Base-by-base conservation (phyloP, 2,888 invertebrate genomes). In the Eucriotettix oculatus region DNA sequence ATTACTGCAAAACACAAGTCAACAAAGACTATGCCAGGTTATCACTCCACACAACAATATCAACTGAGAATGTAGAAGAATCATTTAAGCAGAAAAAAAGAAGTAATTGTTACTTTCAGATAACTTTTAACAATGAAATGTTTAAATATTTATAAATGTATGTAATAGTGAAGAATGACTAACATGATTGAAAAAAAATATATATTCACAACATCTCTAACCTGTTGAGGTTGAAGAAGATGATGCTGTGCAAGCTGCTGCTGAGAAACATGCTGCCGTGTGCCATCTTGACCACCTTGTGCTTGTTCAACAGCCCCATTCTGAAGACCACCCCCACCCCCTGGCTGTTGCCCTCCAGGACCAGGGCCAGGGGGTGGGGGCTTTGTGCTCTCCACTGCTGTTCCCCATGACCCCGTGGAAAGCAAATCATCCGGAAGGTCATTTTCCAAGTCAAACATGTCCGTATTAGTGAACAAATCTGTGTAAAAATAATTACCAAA, bases 371-470 rank as follows among this genome's bases (percentile, higher is more conserved):
- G 89, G 40, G 87, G 88, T 41, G 89, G 86, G 65, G 88, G 87
- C 73, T 87, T 89, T 73, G 67, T 78, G 63, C 71, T 73, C 41
- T 66, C 66, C 42, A 74, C 71, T 60, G 79, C 73, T 62, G 63
- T 66, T 63, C 85, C 83, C 88, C 90, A 90, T 54, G 72, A 70
- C 66, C 84, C 81, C 61, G 84, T 82, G 59, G 82, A 80, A 75
- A 91, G 87, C 66, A 94, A 78, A 75, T 93, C 93, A 76, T 93
- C 92, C 55, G 93, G 93, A 68, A 94, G 82, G 75, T 91, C 88
- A 76, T 91, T 90, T 76, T 93, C 93, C 74, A 93, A 80, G 76
- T 90, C 89, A 74, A 88, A 87, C 82, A 90, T 88, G 72, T 87
- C 87, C 73, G 85, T 83, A 77, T 29, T 29, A 7, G 29, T 29